phyloP scores from a whole-genome alignment of 2,113 vertebrate species.

The Isurus oxyrinchus region DNA sequence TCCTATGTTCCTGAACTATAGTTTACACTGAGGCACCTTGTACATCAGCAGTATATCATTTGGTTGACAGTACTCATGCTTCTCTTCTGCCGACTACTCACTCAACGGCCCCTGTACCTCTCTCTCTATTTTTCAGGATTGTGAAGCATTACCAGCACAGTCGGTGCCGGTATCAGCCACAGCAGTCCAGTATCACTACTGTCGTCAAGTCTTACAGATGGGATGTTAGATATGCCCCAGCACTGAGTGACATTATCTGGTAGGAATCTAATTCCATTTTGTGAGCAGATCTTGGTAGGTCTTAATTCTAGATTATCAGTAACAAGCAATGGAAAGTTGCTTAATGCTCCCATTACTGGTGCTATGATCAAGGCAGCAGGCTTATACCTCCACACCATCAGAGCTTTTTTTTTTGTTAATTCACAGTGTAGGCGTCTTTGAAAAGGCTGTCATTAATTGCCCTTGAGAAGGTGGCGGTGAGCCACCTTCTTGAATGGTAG shows the following conservation, averaged over 20 bases:
- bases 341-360: not conserved
- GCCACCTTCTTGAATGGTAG: too few species aligned
- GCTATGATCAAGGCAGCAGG: not conserved
- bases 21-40: not conserved
- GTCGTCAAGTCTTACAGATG: constrained; percentile 78
- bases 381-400: not conserved
- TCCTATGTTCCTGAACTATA: not conserved
- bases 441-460: too few species aligned
- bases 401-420: too few species aligned
- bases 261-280: constrained; percentile 49
- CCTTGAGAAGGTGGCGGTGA: too few species aligned
- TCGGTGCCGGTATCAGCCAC: constrained; percentile 64
- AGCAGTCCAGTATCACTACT: constrained; percentile 86
- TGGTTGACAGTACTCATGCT: too few species aligned
- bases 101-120: not conserved
- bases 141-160: constrained; percentile 71
- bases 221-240: constrained; percentile 71
- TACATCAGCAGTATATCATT: not conserved
- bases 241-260: constrained; percentile 82
- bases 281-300: not conserved
- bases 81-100: not conserved
- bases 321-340: not conserved
- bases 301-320: not conserved
- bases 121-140: constrained; percentile 60
- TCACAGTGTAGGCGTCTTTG: too few species aligned